Conservation (phyloP, 2,113 vertebrate genomes). For the Pelusios castaneus region DNA sequence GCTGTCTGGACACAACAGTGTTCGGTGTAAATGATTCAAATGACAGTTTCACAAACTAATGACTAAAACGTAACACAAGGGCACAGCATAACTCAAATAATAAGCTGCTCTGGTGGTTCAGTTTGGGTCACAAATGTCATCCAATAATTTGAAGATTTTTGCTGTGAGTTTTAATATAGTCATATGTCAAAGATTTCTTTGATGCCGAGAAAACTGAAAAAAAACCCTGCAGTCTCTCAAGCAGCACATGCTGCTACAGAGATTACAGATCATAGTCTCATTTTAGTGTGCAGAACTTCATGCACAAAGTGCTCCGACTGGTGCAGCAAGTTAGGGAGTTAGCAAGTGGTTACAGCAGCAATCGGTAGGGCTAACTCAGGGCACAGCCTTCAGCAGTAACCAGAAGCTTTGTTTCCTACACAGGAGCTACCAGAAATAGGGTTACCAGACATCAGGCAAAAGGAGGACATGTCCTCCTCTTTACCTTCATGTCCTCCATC, state of each 20-base stretch:
- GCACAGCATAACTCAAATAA: background rate
- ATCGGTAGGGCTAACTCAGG: background rate
- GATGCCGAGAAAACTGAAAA: background rate
- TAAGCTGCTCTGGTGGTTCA: background rate
- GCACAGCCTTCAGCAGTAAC: background rate
- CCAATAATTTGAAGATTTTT: background rate
- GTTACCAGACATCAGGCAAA: too few relatives aligned
- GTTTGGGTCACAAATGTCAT: background rate
- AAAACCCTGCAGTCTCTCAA: background rate
- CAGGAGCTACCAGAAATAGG: slow-evolving; percentile 17
- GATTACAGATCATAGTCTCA: background rate
- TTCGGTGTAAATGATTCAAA: background rate
- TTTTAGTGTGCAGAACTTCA: background rate
- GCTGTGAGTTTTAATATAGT: background rate
- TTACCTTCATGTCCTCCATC: too few relatives aligned
- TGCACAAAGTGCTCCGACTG: background rate
- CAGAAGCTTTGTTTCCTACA: slow-evolving; percentile 31
- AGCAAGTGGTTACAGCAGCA: background rate
- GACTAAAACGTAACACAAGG: background rate
- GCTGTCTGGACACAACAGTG: background rate
- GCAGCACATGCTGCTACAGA: background rate
- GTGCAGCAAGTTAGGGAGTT: background rate
- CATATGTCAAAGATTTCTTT: background rate
- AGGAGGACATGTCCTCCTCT: too few relatives aligned
- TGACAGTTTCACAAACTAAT: background rate